A percentile compares a stretch with the other conserved stretches of the same genome.
Conservation (phyloP, 2,888 invertebrate genomes). For the Tiliacea citrago region DNA sequence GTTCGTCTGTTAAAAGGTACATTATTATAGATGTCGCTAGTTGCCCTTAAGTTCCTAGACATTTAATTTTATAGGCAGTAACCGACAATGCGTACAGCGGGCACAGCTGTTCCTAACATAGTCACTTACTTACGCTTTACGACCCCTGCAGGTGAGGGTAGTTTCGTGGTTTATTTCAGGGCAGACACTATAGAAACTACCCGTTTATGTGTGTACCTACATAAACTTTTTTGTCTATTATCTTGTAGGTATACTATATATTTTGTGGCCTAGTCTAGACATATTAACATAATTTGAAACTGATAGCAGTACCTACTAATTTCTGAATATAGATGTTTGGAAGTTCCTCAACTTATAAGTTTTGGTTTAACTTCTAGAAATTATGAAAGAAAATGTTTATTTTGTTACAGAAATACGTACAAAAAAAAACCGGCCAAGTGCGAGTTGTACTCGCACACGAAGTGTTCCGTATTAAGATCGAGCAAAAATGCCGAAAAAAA, state of each 20-base stretch:
- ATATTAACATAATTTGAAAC: not conserved
- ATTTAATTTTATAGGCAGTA: slow-evolving; percentile 33
- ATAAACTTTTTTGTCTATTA: not conserved
- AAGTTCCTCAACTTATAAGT: too few species aligned
- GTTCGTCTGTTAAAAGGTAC: not conserved
- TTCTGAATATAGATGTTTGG: too few species aligned
- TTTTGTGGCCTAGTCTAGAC: not conserved
- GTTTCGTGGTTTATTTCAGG: slow-evolving; percentile 8
- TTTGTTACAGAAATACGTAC: too few species aligned
- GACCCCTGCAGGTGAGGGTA: slow-evolving; percentile 15
- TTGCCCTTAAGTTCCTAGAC: not conserved
- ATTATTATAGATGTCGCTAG: not conserved
- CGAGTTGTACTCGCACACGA: too few species aligned
- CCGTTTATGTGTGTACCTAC: not conserved
- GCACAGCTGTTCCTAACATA: slow-evolving; percentile 27
- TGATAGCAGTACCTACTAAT: too few species aligned
- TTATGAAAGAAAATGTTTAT: too few species aligned
- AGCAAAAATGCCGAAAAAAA: too few species aligned
- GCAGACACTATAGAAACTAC: slow-evolving; percentile 14
- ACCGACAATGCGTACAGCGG: slow-evolving; percentile 4
- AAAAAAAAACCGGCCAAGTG: too few species aligned
- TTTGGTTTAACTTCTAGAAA: too few species aligned
- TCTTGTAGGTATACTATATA: not conserved
- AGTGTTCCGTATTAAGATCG: too few species aligned
- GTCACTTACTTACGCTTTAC: slow-evolving; percentile 27